Evolutionary conservation across 2,113 vertebrate species (phyloP), one percentile per base, ranked within the genome.

Genomic region (Gnathonemus longibarbis): DNA sequence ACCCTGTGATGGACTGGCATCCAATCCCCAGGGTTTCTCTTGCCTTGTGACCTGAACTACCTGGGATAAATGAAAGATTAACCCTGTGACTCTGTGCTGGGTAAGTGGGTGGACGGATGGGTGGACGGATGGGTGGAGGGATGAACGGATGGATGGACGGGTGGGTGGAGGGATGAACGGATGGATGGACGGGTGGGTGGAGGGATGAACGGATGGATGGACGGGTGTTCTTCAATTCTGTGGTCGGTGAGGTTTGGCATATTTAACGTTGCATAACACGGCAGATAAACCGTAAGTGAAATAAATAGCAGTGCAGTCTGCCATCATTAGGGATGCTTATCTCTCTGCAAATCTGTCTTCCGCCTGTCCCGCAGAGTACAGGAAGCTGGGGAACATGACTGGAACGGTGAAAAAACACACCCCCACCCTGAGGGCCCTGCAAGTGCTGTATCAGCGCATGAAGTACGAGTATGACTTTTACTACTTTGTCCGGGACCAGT

Each of bases 371-470:
- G 9, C 93, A 97, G 97, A 97, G 70, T 97, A 97, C 89, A 96
- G 94, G 93, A 97, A 96, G 91, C 95, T 97, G 93, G 97, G 97
- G 88, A 97, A 97, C 91, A 93, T 97, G 94, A 97, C 97, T 92
- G 97, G 96, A 92, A 97, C 97, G 15, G 96, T 97, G 92, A 97
- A 94, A 91, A 97, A 97, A 92, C 95, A 96, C 1, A 92, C 95
- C 83, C 97, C 97, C 31, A 97, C 96, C 88, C 95, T 95, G 0
- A 95, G 96, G 92, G 97, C 97, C 2, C 94, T 97, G 89, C 96
- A 97, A 94, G 94, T 96, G 88, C 96, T 97, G 84, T 96, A 97
- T 93, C 96, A 97, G 90, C 95, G 97, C 45, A 97, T 97, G 97
- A 94, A 94, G 93, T 96, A 97, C 0, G 97, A 97, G 90, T 97